These are phyloP conservation scores for Cremastobaeus sp. DNA, from an alignment of 2,888 invertebrate species.

Conservation along the genomic window DNA sequence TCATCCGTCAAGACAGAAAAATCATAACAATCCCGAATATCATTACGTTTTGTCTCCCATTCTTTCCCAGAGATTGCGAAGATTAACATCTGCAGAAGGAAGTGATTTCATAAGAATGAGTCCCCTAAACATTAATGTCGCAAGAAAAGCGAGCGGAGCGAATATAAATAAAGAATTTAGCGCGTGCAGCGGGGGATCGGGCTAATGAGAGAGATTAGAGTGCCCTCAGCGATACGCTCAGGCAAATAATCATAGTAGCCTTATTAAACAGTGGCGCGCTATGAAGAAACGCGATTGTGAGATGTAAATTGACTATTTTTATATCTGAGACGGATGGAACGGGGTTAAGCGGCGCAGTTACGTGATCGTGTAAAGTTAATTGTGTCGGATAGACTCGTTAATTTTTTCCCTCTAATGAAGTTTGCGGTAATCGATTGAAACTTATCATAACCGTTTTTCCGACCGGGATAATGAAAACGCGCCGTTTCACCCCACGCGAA, in stretches of 20 bases:
- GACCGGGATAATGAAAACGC: too few species aligned
- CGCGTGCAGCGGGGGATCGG: slow-evolving; percentile 30
- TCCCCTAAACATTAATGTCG: slow-evolving; percentile 50
- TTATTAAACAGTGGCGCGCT: slow-evolving; percentile 39
- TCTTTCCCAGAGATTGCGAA: slow-evolving; percentile 63
- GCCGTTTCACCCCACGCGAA: too few species aligned
- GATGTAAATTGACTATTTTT: slow-evolving; percentile 43
- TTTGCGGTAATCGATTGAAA: too few species aligned
- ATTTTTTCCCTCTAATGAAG: too few species aligned
- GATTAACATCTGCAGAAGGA: slow-evolving; percentile 73
- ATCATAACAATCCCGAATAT: slow-evolving; percentile 60
- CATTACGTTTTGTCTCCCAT: slow-evolving; percentile 56
- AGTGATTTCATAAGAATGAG: slow-evolving; percentile 69
- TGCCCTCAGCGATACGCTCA: slow-evolving; percentile 52
- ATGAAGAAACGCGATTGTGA: slow-evolving; percentile 30
- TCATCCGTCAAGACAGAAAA: slow-evolving; percentile 46
- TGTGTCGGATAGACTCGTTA: too few species aligned
- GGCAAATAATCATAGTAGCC: slow-evolving; percentile 44
- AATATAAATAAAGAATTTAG: slow-evolving; percentile 50
- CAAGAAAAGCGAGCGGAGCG: slow-evolving; percentile 36
- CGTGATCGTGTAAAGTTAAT: slow-evolving; percentile 7
- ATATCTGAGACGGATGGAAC: slow-evolving; percentile 8
- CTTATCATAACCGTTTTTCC: too few species aligned
- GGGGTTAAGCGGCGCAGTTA: slow-evolving; percentile 41
- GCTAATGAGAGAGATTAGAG: slow-evolving; percentile 49